Evolutionary conservation across 2,888 invertebrate genomes (phyloP).

Genomic region (Rhagophthalmus giganteus): DNA sequence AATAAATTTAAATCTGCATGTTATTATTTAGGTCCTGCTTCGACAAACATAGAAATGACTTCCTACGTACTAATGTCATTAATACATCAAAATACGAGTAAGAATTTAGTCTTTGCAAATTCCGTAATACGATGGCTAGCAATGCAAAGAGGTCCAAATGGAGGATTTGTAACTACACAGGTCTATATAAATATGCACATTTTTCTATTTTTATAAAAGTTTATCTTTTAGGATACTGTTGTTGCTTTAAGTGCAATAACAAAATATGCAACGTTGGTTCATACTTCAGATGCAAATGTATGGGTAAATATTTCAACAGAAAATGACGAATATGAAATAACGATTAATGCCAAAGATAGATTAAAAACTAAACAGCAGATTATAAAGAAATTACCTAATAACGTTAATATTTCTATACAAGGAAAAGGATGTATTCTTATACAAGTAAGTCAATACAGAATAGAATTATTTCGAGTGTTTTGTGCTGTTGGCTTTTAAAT

Average conservation of each 20-base stretch:
- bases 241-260: conserved; percentile 64
- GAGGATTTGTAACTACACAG: conserved; percentile 78
- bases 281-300: conserved; percentile 53
- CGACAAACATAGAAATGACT: conserved; percentile 70
- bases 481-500: no score
- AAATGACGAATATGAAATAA: conserved; percentile 53
- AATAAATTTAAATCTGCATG: no score
- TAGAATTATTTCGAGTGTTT: no score
- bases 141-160: conserved; percentile 66
- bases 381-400: conserved; percentile 55
- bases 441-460: conserved; percentile 58
- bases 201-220: background rate
- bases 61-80: conserved; percentile 67
- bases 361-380: conserved; percentile 56
- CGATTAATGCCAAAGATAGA: conserved; percentile 56
- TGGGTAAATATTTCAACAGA: conserved; percentile 55
- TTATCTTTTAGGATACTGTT: conserved; percentile 60
- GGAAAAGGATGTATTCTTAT: conserved; percentile 63
- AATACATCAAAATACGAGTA: conserved; percentile 56
- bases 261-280: conserved; percentile 58
- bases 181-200: conserved; percentile 45
- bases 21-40: conserved; percentile 57
- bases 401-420: conserved; percentile 55
- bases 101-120: conserved; percentile 60
- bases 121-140: conserved; percentile 74